Conservation (phyloP, 2,113 vertebrate species). For the Electrona antarctica region DNA sequence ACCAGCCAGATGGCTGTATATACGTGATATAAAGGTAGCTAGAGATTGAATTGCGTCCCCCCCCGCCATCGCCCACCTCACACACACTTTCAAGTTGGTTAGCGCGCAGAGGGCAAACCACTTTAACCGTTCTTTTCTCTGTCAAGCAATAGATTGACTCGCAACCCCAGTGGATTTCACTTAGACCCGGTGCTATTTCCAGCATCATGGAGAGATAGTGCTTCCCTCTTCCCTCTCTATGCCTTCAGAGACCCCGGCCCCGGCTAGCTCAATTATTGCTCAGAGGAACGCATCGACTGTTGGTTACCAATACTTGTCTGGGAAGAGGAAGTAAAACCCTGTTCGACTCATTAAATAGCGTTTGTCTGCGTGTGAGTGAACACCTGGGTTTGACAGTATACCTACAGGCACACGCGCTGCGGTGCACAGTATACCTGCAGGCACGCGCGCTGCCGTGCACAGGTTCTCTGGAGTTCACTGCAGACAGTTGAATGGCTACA, state of each 20-base stretch:
- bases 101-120: constrained; percentile 31
- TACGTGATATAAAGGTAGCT: neutral
- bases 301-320: constrained; percentile 26
- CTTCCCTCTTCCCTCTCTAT: constrained; percentile 16
- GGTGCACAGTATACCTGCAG: constrained; percentile 28
- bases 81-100: constrained; percentile 21
- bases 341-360: constrained; percentile 50
- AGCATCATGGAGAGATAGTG: constrained; percentile 43
- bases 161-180: constrained; percentile 57
- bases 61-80: no score
- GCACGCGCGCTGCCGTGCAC: constrained; percentile 1
- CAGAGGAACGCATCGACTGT: constrained; percentile 55
- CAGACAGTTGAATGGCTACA: constrained; percentile 23
- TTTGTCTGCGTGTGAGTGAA: constrained; percentile 22
- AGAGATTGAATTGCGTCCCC: neutral
- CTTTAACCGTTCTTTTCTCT: constrained; percentile 31
- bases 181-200: constrained; percentile 57
- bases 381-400: constrained; percentile 39
- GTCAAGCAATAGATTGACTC: constrained; percentile 22
- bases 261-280: constrained; percentile 36
- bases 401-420: constrained; percentile 29
- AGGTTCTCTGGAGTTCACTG: constrained; percentile 1
- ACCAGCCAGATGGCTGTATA: constrained; percentile 10
- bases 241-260: constrained; percentile 18
- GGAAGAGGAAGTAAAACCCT: constrained; percentile 32